Percentiles rank a stretch among this genome's conserved stretches.
Conservation (phyloP, 2,113 vertebrate species). For the Cinclus cinclus region DNA sequence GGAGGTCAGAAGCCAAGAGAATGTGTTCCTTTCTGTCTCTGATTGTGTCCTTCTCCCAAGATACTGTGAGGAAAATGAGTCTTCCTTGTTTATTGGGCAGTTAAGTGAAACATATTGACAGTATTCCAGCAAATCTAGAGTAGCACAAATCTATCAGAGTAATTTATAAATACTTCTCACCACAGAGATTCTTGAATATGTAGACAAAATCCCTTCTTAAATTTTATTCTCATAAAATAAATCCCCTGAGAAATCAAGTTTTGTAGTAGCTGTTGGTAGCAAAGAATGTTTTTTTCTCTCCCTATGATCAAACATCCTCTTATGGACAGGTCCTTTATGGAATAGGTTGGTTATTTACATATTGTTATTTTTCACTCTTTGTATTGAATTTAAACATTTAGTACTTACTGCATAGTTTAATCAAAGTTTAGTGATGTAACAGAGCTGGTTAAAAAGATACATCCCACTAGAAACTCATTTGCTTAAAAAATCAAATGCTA, state of each 20-base stretch:
- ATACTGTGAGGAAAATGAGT: neutral
- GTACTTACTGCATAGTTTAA: slow-evolving; percentile 69
- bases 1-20: neutral
- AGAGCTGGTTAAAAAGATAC: slow-evolving; percentile 66
- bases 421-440: slow-evolving; percentile 64
- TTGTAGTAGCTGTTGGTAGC: neutral
- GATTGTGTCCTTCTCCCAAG: neutral
- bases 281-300: neutral
- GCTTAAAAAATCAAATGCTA: slow-evolving; percentile 73
- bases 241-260: slow-evolving; percentile 3
- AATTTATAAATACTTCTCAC: neutral
- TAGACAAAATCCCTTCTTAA: neutral
- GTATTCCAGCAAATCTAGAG: neutral
- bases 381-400: slow-evolving; percentile 56
- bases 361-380: neutral
- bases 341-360: neutral
- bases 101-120: neutral
- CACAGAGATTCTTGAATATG: neutral
- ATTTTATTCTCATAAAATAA: neutral
- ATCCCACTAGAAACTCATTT: slow-evolving; percentile 70
- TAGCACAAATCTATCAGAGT: neutral
- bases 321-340: neutral
- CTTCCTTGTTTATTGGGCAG: neutral
- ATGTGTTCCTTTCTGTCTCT: neutral
- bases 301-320: neutral